Evolutionary conservation across 2,113 vertebrate species (phyloP).

Genomic region (Nansenia antarctica): DNA sequence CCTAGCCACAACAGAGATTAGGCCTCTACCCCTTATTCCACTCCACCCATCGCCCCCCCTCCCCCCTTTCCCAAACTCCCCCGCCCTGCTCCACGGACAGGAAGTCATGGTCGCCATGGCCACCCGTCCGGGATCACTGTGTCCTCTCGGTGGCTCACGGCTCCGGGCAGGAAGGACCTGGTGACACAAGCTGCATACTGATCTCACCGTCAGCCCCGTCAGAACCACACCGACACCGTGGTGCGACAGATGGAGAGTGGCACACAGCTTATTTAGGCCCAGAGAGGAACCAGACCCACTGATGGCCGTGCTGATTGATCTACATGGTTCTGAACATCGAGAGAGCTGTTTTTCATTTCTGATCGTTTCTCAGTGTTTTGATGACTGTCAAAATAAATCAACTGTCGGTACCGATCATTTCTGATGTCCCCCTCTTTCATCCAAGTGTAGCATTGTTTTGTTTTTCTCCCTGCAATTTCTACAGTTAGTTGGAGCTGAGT

Average conservation of each 20-base stretch:
- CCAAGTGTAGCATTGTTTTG: no score
- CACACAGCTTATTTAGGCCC: no score
- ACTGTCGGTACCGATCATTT: no score
- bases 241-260: no score
- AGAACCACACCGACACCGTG: not conserved
- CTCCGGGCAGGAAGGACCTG: constrained; percentile 3
- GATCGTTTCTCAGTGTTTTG: no score
- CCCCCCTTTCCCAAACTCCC: not conserved
- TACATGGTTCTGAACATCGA: no score
- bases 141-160: constrained; percentile 17
- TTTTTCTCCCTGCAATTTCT: no score
- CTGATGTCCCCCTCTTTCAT: no score
- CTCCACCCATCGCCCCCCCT: constrained; percentile 24
- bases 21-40: constrained; percentile 26
- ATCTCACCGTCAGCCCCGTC: constrained; percentile 1
- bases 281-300: no score
- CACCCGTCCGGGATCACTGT: constrained; percentile 11
- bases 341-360: no score
- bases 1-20: constrained; percentile 45
- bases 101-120: constrained; percentile 25
- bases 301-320: no score
- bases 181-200: constrained; percentile 5
- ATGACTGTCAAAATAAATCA: no score
- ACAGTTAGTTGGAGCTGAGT: not conserved
- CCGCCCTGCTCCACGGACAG: constrained; percentile 28